Evolutionary conservation across 23 tunicate genomes (phyloP).

Genomic region (Halocynthia roretzi): DNA sequence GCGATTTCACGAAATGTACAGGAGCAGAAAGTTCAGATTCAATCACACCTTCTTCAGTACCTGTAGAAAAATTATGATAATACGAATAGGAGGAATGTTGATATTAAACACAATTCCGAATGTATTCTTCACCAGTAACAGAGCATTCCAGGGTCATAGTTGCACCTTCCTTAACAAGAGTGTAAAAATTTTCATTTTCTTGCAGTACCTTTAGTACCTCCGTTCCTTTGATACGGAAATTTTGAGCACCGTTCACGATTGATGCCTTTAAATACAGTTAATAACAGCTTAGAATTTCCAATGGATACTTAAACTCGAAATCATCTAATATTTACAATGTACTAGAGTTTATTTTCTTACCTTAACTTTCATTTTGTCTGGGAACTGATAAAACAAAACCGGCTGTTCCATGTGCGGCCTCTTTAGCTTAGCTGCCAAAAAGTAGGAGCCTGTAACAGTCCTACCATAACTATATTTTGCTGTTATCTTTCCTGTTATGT

Average conservation of each 20-base stretch:
- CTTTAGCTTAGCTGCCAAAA: conserved; percentile 27
- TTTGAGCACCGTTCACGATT: background rate
- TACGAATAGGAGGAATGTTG: too few relatives aligned
- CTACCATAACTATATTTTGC: conserved; percentile 33
- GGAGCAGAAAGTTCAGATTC: conserved; percentile 27
- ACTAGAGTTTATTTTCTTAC: background rate
- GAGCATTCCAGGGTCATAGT: conserved; percentile 9
- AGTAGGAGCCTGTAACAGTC: conserved; percentile 30
- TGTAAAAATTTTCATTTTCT: background rate
- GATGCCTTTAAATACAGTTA: conserved; percentile 12
- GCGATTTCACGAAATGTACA: conserved; percentile 26
- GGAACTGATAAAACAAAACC: conserved; percentile 2
- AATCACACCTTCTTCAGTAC: conserved; percentile 26
- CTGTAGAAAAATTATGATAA: conserved; percentile 1
- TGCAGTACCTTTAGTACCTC: conserved; percentile 2
- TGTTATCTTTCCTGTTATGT: conserved; percentile 32
- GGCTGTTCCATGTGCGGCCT: background rate
- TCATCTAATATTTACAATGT: background rate
- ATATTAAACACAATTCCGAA: background rate
- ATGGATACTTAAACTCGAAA: background rate
- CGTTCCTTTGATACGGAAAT: background rate
- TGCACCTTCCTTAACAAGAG: conserved; percentile 11
- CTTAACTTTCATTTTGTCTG: background rate
- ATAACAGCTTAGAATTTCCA: background rate
- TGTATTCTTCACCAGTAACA: conserved; percentile 8